Conservation (phyloP, 2,113 vertebrate species). For the Lepus europaeus region DNA sequence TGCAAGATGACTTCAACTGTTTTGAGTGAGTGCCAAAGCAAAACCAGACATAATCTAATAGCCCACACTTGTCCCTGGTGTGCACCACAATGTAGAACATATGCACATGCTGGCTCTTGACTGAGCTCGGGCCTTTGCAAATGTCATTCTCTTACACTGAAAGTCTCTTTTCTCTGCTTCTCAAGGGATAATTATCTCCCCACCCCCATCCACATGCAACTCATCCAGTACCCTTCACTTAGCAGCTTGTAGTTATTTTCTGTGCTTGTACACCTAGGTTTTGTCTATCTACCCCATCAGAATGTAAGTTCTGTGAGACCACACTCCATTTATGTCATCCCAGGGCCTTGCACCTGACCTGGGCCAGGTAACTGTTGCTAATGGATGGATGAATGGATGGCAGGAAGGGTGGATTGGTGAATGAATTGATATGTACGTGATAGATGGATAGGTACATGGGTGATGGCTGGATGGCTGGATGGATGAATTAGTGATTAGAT, state of each 20-base stretch:
- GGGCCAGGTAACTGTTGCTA: background rate
- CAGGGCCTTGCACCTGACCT: background rate
- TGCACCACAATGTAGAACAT: background rate
- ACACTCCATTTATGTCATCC: background rate
- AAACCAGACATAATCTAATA: background rate
- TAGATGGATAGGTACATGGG: background rate
- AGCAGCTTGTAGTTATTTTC: background rate
- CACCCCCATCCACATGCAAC: background rate
- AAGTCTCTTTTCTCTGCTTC: background rate
- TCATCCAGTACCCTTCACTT: background rate
- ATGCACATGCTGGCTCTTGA: background rate
- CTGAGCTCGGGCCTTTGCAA: background rate
- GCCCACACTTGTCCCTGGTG: accelerated
- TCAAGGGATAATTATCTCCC: no score
- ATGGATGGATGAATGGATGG: background rate
- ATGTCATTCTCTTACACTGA: background rate
- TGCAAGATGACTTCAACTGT: background rate
- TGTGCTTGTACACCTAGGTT: background rate
- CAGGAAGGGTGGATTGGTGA: no score
- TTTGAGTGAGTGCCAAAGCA: background rate
- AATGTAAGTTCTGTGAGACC: background rate
- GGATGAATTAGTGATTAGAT: no score
- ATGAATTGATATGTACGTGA: background rate
- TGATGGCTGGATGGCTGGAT: background rate
- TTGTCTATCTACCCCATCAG: background rate